Evolutionary conservation across 1,140 invertebrate species (phyloP).

Genomic region (Rhopalosiphum maidis): DNA sequence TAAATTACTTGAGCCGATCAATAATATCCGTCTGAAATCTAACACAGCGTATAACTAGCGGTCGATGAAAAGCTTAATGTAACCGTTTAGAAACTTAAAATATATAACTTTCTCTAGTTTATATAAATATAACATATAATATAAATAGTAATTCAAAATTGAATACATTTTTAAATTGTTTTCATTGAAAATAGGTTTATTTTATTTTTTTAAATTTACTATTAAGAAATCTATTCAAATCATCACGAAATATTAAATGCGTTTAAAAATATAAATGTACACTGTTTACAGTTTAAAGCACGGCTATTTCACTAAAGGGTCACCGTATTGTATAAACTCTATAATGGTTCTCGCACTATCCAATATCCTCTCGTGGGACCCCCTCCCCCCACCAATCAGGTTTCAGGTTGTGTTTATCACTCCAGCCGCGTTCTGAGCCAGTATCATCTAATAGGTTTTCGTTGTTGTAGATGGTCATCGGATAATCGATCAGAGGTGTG

Average conservation of each 20-base stretch:
- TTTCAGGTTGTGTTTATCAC: not conserved
- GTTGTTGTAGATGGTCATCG: not conserved
- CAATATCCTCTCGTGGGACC: no score
- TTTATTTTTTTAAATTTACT: not conserved
- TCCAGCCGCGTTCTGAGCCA: not conserved
- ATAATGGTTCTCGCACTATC: not conserved
- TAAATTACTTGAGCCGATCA: not conserved
- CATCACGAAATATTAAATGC: no score
- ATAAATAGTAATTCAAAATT: not conserved
- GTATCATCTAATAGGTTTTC: conserved; percentile 9
- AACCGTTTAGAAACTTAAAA: not conserved
- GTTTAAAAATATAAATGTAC: no score
- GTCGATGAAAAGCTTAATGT: not conserved
- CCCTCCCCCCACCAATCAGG: not conserved
- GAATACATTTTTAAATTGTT: not conserved
- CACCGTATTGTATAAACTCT: not conserved
- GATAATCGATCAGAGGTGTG: not conserved
- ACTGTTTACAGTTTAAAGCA: no score
- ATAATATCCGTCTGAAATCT: not conserved
- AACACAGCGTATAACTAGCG: not conserved
- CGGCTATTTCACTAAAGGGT: no score
- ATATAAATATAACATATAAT: not conserved
- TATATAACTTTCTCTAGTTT: not conserved
- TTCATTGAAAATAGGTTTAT: not conserved
- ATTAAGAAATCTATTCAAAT: not conserved